Evolutionary conservation across 2,888 invertebrate genomes (phyloP), one percentile per base, ranked within the genome.

Genomic region (Lampropteryx suffumata): DNA sequence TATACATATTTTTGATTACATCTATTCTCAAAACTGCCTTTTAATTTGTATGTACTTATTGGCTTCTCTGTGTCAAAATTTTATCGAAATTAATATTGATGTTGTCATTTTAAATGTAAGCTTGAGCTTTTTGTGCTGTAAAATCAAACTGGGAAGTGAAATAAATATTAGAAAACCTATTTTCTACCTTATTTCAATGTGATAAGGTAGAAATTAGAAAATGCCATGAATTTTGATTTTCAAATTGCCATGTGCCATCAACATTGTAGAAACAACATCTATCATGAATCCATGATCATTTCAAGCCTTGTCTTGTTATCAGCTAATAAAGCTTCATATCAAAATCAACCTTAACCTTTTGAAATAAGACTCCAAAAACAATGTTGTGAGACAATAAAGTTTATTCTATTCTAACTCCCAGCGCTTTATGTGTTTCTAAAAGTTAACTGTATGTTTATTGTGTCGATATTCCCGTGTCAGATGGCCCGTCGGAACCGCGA

Each of bases 401-500:
- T n/a, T n/a, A n/a, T n/a, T n/a, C 1, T 26, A 3, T 24, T n/a
- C 10, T 7, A 13, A 13, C 1, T 26, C 13, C 24, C 12, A 32
- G 32, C 24, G 1, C 11, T 28, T n/a, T 13, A 17, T 17, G 40
- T 34, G 35, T 26, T 40, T 35, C 0, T 55, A 45, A 52, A 47
- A 48, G 42, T 49, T 60, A 52, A 53, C 21, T 36, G 24, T 55
- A 50, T 60, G 54, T 46, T 56, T 41, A 55, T 55, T 51, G 50
- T 71, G 70, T 64, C 64, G 62, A 65, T 67, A 65, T 73, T 70
- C 64, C 67, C 64, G 63, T 68, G 74, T 64, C 70, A 73, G 73
- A 73, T 73, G 84, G 85, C 71, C 78, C 79, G 75, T 81, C 87
- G 79, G 90, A 89, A 71, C 66, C 85, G 82, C 91, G 90, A 91